Base-by-base conservation (phyloP, 64 coral and sea anemone species). In the Stylophora pistillata region DNA sequence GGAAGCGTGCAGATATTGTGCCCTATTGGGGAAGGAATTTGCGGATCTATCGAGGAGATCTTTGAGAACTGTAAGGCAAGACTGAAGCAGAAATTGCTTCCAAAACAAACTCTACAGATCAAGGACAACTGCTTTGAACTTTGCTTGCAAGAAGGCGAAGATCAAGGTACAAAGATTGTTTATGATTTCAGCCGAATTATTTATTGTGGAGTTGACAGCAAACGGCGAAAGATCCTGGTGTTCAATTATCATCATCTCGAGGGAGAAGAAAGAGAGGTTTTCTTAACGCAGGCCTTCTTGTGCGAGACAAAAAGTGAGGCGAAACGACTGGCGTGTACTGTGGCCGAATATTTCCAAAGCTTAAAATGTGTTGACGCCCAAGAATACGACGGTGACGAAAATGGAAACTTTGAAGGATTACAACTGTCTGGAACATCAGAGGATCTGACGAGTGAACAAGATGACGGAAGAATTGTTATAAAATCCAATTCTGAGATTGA, bases 181-280 rank as follows among this genome's bases (percentile, higher is more conserved):
- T 93, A 82, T n/a, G 74, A 83, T 20, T 93, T 89, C 74, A 89
- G 57, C 30, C 47, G 86, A 54, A 93, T 93, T 76, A 68, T 93
- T 56, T 89, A 88, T 47, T 93, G 91, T 30, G 91, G 91, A 18
- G 91, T 93, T 53, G 91, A 93, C 21, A 63, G 71, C 63, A 93
- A 62, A 53, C 74, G 86, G 69, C 79, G 68, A 9, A 89, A 93
- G 32, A 82, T 93, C 30, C 81, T 93, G 58, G 86, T 81, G 15
- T 89, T 93, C 74, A 93, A 88, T 56, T 93, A 89, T 55, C 91
- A 93, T 62, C 76, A 89, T 26, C 54, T 65, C 2, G 53, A 78
- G 53, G 86, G 77, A 12, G 81, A 89, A 29, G 91, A 87, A 18
- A 60, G 91, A 17, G 30, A 82, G 30, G 21, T 93, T 9, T 93